Percentiles rank a stretch among this genome's conserved stretches.
Conservation (phyloP, 2,888 invertebrate genomes). For the Pseudococcus longispinus region DNA sequence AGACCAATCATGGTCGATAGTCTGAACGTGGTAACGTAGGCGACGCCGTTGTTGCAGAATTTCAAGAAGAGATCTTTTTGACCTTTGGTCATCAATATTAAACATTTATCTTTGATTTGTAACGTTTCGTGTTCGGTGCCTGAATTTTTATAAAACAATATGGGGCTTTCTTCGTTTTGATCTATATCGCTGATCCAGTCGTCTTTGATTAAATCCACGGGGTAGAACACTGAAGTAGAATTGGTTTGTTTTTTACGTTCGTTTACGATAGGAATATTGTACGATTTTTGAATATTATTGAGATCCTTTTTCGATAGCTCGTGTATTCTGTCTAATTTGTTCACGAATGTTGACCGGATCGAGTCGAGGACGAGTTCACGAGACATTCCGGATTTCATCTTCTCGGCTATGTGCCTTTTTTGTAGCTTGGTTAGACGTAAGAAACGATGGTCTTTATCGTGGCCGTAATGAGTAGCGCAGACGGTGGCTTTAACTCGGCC, state of each 20-base stretch:
- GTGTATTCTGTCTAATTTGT: constrained; percentile 58
- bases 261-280: constrained; percentile 28
- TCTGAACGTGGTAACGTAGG: constrained; percentile 56
- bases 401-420: constrained; percentile 57
- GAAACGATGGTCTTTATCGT: constrained; percentile 58
- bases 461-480: constrained; percentile 58
- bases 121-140: not conserved
- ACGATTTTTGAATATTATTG: constrained; percentile 58
- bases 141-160: constrained; percentile 33
- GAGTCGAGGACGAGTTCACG: constrained; percentile 59
- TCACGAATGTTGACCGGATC: constrained; percentile 58
- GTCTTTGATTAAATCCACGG: constrained; percentile 40
- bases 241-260: constrained; percentile 31
- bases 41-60: constrained; percentile 56
- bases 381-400: constrained; percentile 58
- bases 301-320: constrained; percentile 59
- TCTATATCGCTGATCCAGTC: constrained; percentile 27
- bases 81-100: constrained; percentile 58
- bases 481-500: constrained; percentile 56
- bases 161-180: constrained; percentile 40
- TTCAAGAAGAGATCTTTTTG: constrained; percentile 57
- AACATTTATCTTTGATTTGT: constrained; percentile 49
- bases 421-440: constrained; percentile 57
- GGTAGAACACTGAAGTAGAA: not conserved
- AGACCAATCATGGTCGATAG: constrained; percentile 47